These are phyloP conservation scores for Cladorhizidae sp. DNA, from an alignment of 37 sponge, comb jelly and placozoan species.

Conservation along the genomic window DNA sequence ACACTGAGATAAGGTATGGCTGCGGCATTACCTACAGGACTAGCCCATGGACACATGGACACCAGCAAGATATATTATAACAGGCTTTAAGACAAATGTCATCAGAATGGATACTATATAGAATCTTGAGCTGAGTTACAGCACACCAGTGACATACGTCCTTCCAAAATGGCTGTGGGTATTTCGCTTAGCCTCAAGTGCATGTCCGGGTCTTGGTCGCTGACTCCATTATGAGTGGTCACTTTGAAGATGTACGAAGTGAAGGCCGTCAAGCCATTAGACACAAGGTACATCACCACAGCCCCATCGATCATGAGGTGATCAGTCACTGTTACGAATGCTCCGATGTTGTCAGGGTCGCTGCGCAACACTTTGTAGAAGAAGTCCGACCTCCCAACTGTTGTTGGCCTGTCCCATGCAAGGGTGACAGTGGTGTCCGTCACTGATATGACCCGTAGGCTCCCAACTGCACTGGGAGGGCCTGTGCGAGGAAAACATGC, in stretches of 20 bases:
- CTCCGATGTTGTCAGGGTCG: conserved; percentile 5
- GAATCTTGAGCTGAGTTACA: no score
- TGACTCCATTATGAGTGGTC: conserved; percentile 21
- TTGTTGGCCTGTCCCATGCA: not conserved
- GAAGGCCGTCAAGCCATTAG: conserved; percentile 7
- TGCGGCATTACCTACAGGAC: no score
- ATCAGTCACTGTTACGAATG: not conserved
- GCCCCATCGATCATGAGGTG: not conserved
- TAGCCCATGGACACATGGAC: no score
- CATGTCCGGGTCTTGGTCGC: conserved; percentile 16
- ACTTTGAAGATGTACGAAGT: not conserved
- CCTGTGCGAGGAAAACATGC: not conserved
- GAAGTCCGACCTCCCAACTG: not conserved
- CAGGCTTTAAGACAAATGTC: no score
- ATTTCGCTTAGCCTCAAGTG: not conserved
- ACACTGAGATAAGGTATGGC: no score
- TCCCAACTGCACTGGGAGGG: conserved; percentile 9
- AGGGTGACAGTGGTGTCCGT: not conserved
- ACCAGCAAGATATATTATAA: no score
- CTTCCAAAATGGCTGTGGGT: not conserved
- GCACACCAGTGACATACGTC: not conserved
- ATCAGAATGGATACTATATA: not conserved
- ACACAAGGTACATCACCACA: not conserved
- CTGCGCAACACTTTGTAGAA: conserved; percentile 18
- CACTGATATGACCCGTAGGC: not conserved